Percentiles rank a stretch among this genome's conserved stretches.
Evolutionary conservation across 30 jellyfish, hydroid and myxozoan genomes (phyloP).

Genomic region (Turritopsis dohrnii): DNA sequence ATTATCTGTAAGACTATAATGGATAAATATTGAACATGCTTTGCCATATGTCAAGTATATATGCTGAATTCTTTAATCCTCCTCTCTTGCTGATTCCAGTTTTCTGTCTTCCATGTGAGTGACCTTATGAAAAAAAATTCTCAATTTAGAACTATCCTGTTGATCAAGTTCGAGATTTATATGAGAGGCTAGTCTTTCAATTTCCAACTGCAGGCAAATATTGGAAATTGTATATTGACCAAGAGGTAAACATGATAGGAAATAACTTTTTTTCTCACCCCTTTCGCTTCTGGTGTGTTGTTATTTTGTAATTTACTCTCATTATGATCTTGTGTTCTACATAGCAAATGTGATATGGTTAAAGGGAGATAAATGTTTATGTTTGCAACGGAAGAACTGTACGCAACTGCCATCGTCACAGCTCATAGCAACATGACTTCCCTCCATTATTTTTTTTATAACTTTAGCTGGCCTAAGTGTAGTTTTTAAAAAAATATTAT

Average conservation of each 20-base stretch:
- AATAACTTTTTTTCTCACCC: no score
- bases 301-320: no score
- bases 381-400: neutral
- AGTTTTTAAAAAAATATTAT: conserved; percentile 4
- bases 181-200: conserved; percentile 76
- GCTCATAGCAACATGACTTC: neutral
- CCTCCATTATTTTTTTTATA: neutral
- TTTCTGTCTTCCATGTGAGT: no score
- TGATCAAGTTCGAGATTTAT: conserved; percentile 68
- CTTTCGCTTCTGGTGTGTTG: no score
- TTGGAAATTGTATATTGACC: conserved; percentile 97
- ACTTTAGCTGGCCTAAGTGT: conserved; percentile 12
- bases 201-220: conserved; percentile 95
- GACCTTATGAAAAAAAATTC: no score
- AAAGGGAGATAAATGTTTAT: neutral
- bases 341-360: neutral
- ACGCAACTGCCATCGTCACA: neutral
- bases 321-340: neutral
- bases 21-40: neutral
- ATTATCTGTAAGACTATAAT: neutral
- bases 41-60: no score
- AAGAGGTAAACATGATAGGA: conserved; percentile 95
- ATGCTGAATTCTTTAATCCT: no score
- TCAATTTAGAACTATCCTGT: conserved; percentile 64
- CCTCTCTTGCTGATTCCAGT: no score